These are phyloP conservation scores for Egretta garzetta DNA, from an alignment of 2,113 vertebrate species.

Conservation along the genomic window DNA sequence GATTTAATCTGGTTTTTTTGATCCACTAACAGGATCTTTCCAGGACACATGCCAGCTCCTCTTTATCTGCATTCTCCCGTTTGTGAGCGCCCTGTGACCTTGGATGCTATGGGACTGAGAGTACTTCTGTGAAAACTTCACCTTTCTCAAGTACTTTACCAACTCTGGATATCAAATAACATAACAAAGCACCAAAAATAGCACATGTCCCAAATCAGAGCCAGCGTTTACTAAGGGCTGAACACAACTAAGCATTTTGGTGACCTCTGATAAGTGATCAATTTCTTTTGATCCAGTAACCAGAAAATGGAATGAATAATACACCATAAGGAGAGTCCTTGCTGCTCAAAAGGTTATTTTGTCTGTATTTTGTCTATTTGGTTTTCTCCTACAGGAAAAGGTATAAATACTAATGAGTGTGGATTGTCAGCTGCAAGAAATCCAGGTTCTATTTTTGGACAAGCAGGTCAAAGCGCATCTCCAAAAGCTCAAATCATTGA, in stretches of 20 bases:
- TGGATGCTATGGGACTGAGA: background rate
- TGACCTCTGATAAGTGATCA: background rate
- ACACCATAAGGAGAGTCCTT: background rate
- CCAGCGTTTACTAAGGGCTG: background rate
- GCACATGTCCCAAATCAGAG: background rate
- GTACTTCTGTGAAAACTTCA: background rate
- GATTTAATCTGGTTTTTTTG: background rate
- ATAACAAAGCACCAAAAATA: constrained; percentile 11
- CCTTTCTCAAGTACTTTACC: background rate
- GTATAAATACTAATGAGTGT: background rate
- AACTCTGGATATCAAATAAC: constrained; percentile 8
- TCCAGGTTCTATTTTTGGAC: background rate
- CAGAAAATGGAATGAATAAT: background rate
- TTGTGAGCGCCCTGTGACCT: constrained; percentile 3
- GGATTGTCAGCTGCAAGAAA: background rate
- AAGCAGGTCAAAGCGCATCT: background rate
- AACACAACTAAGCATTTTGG: background rate
- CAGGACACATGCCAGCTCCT: background rate
- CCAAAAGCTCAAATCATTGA: background rate
- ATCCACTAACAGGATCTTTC: background rate
- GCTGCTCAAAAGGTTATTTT: background rate
- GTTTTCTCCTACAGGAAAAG: background rate
- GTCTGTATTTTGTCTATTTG: background rate
- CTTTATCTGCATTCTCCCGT: background rate
- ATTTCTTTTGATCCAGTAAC: background rate